Base-by-base conservation (phyloP, 1,140 invertebrate genomes). In the Tetranychus cinnabarinus region DNA sequence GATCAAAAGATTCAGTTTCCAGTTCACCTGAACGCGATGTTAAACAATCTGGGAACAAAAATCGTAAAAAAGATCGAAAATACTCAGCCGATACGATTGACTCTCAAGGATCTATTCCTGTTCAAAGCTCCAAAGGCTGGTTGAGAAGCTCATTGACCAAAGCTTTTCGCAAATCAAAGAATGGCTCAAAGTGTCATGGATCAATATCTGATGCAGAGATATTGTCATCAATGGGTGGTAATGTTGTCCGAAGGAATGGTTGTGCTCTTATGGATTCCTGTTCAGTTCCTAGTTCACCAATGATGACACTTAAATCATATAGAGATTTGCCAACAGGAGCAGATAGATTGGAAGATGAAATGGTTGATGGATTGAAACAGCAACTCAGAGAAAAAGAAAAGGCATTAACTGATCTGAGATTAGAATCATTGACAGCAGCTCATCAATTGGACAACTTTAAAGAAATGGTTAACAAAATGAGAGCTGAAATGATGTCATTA, bases 401-500 rank as follows among this genome's bases (percentile, higher is more conserved):
- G 65, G 89, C 92, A 31, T 72, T 97, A 60, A 97, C 91, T 0
- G 93, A 97, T 70, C 95, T 97, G 59, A 77, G 90, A 64, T 74
- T 97, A 37, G 93, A 97, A 73, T 91, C 93, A 2, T 73, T 97
- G 12, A 91, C 88, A 65, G 93, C 89, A 0, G 90, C 91, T 3
- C 91, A 96, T 75, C 91, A 97, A 72, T 75, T 97, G 46, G 91
- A 97, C 73, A 91, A 88, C 63, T 76, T 97, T 1, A 89, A 92
- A 71, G 92, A 97, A 70, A 91, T 87, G 47, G 87, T 97, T 68
- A 89, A 84, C 68, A 91, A 90, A 74, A 92, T 97, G 88, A 84
- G 87, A 74, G 84, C 88, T 74, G 73, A 62, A 52, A 63, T 60
- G 42, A 75, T 88, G 66, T 88, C 85, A 67, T 73, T 97, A 66